Evolutionary conservation across 2,113 vertebrate genomes (phyloP).

Genomic region (Platichthys flesus): DNA sequence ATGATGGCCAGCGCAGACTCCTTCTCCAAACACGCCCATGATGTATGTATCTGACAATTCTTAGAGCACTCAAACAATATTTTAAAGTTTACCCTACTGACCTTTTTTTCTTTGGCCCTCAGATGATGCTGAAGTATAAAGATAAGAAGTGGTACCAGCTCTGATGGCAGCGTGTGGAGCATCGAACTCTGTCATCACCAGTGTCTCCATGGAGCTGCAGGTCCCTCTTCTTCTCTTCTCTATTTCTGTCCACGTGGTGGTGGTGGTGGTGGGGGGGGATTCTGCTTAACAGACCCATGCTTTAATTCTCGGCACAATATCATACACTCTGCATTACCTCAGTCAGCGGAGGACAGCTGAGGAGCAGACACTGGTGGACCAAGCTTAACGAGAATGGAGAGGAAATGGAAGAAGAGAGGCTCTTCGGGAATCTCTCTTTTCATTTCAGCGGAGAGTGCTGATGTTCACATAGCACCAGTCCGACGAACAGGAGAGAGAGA

Average conservation of each 20-base stretch:
- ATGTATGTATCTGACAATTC: slow-evolving; percentile 76
- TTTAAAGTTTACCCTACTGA: background rate
- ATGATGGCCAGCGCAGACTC: slow-evolving; percentile 97
- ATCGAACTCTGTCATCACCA: slow-evolving; percentile 61
- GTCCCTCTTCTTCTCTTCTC: slow-evolving; percentile 59
- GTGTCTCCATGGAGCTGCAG: slow-evolving; percentile 50
- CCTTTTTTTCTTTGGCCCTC: slow-evolving; percentile 7
- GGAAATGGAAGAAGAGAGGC: slow-evolving; percentile 45
- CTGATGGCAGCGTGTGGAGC: slow-evolving; percentile 83
- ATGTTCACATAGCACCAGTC: slow-evolving; percentile 9
- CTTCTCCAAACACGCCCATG: slow-evolving; percentile 97
- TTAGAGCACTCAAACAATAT: background rate
- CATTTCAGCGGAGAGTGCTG: slow-evolving; percentile 22
- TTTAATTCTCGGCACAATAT: slow-evolving; percentile 86
- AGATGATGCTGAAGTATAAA: slow-evolving; percentile 99
- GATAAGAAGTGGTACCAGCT: slow-evolving; percentile 99
- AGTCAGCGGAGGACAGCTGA: slow-evolving; percentile 81
- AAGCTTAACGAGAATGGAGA: slow-evolving; percentile 17
- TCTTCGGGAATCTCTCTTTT: slow-evolving; percentile 30
- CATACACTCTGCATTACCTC: slow-evolving; percentile 87
- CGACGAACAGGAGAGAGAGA: slow-evolving; percentile 34
- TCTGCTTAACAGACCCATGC: slow-evolving; percentile 54
- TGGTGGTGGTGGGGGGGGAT: slow-evolving; percentile 11
- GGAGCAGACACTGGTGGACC: slow-evolving; percentile 59
- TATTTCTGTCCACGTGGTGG: slow-evolving; percentile 40